Conservation (phyloP, 2,888 invertebrate species). For the Azorinus chamasolen region DNA sequence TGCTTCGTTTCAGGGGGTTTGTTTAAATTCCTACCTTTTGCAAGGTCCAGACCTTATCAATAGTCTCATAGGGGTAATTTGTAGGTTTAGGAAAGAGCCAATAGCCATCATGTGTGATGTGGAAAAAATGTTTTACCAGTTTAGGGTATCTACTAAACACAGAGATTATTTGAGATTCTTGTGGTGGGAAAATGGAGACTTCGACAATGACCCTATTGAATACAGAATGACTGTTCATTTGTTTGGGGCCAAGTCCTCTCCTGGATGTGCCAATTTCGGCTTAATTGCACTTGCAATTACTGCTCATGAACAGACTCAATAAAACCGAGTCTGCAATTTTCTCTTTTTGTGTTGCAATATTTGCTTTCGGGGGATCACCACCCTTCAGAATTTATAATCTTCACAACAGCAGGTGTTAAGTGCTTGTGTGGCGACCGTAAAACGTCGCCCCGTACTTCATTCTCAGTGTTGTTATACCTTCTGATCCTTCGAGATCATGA, state of each 20-base stretch:
- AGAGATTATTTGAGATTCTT: conserved; percentile 50
- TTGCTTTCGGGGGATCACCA: no score
- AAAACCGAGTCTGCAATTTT: no score
- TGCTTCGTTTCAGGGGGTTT: conserved; percentile 12
- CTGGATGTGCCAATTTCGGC: conserved; percentile 50
- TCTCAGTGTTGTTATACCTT: no score
- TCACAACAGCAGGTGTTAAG: no score
- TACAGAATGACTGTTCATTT: conserved; percentile 57
- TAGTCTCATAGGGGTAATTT: conserved; percentile 59
- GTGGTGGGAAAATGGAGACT: conserved; percentile 40
- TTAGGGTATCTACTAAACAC: conserved; percentile 31
- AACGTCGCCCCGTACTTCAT: no score
- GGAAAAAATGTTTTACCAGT: conserved; percentile 54
- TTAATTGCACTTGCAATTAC: conserved; percentile 15
- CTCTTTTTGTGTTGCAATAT: no score
- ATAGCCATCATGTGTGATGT: conserved; percentile 53
- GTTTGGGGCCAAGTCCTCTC: conserved; percentile 61
- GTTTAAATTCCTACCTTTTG: conserved; percentile 46
- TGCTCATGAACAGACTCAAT: no score
- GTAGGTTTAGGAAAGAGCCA: conserved; percentile 34
- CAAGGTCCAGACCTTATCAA: conserved; percentile 64
- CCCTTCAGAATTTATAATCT: no score
- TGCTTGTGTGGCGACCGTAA: no score
- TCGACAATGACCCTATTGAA: conserved; percentile 20
- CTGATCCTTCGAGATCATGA: no score